Conservation (phyloP, 2,113 vertebrate genomes). For the Calypte anna region DNA sequence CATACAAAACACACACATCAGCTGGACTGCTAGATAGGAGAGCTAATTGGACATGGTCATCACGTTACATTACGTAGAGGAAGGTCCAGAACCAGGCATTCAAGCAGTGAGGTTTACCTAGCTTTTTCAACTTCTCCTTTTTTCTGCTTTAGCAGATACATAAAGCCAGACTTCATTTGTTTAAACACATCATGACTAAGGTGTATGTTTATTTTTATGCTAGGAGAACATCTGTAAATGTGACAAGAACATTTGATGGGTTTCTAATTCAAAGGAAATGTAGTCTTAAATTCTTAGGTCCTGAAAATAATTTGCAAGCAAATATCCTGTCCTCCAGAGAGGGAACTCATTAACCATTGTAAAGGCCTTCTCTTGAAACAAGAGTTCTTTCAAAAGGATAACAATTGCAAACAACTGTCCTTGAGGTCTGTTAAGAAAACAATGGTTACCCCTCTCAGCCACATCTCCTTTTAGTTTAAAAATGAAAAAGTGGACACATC, state of each 20-base stretch:
- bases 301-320: neutral
- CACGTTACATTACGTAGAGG: neutral
- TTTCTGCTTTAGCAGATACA: neutral
- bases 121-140: neutral
- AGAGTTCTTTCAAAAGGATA: neutral
- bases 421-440: neutral
- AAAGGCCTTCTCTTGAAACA: neutral
- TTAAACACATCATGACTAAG: neutral
- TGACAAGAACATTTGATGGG: neutral
- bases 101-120: neutral
- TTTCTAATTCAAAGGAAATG: neutral
- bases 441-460: neutral
- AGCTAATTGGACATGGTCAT: neutral
- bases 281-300: neutral
- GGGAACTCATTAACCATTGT: neutral
- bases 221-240: neutral
- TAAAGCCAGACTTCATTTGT: neutral
- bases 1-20: neutral
- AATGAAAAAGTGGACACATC: neutral
- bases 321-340: neutral
- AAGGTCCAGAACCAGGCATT: neutral
- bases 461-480: neutral
- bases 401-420: neutral
- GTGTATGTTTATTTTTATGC: neutral
- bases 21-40: neutral